A percentile compares a stretch with the other conserved stretches of the same genome.
Evolutionary conservation across 92 coral and sea anemone genomes (phyloP).

Genomic region (Umimayanthus kanabou): DNA sequence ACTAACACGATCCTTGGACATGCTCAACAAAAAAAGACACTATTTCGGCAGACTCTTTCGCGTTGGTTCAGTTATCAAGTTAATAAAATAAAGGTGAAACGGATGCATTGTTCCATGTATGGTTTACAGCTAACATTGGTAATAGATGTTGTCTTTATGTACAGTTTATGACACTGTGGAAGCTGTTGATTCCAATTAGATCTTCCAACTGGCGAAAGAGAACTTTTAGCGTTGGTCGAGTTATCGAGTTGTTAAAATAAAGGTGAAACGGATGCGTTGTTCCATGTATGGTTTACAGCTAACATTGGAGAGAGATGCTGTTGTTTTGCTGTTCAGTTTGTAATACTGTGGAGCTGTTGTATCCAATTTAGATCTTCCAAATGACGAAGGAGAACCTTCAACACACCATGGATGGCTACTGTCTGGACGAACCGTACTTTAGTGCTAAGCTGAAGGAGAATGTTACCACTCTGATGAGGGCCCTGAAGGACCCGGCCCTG

Average conservation of each 20-base stretch:
- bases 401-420: constrained; percentile 89
- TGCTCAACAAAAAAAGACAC: too few species aligned
- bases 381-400: constrained; percentile 83
- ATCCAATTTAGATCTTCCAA: constrained; percentile 65
- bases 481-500: constrained; percentile 85
- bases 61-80: too few species aligned
- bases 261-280: too few species aligned
- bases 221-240: constrained; percentile 36
- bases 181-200: constrained; percentile 30
- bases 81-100: too few species aligned
- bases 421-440: constrained; percentile 80
- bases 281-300: too few species aligned
- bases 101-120: too few species aligned
- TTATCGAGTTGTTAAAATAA: too few species aligned
- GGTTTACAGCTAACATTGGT: too few species aligned
- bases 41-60: too few species aligned
- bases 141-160: neutral
- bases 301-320: too few species aligned
- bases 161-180: neutral
- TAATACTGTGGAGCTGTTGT: neutral
- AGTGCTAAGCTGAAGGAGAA: constrained; percentile 67
- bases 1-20: too few species aligned
- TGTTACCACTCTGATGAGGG: constrained; percentile 68
- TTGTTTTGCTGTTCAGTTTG: neutral
- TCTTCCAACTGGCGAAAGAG: constrained; percentile 79